A percentile compares a stretch with the other conserved stretches of the same genome.
Conservation (phyloP, 2,113 vertebrate genomes). For the Odontesthes bonariensis region DNA sequence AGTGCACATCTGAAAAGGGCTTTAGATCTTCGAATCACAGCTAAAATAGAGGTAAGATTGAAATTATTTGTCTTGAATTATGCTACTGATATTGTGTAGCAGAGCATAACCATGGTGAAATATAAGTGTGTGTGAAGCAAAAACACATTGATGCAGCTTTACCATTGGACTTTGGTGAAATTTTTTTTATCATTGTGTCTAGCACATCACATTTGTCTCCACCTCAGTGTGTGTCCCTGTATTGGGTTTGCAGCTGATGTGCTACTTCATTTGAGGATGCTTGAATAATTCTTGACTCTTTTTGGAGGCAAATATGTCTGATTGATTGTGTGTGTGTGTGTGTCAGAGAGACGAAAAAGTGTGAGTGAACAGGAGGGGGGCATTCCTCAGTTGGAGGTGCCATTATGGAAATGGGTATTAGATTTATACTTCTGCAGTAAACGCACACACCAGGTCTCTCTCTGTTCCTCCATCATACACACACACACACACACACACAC, state of each 20-base stretch:
- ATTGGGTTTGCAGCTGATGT: background rate
- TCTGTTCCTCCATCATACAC: background rate
- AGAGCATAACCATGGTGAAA: no score
- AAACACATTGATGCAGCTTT: background rate
- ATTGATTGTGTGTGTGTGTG: background rate
- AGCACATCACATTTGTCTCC: background rate
- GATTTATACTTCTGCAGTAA: slow-evolving; percentile 56
- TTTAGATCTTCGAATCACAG: no score
- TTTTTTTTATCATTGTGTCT: background rate
- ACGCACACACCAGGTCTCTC: background rate
- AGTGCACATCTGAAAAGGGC: background rate
- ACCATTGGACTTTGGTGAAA: background rate
- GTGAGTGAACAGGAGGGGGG: slow-evolving; percentile 4
- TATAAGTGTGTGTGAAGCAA: no score
- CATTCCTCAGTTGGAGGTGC: slow-evolving; percentile 37
- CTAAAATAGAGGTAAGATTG: background rate
- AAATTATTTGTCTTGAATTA: background rate
- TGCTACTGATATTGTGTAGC: background rate
- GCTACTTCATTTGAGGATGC: slow-evolving; percentile 34
- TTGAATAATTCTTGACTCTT: slow-evolving; percentile 28
- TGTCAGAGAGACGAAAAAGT: background rate
- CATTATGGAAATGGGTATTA: slow-evolving; percentile 67
- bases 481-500: background rate
- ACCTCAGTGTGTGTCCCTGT: slow-evolving; percentile 8
- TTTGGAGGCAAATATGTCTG: background rate